Percentiles rank a stretch among this genome's conserved stretches.
These are phyloP conservation scores for Polietes domitor DNA, from an alignment of 2,888 invertebrate genomes.

Conservation along the genomic window DNA sequence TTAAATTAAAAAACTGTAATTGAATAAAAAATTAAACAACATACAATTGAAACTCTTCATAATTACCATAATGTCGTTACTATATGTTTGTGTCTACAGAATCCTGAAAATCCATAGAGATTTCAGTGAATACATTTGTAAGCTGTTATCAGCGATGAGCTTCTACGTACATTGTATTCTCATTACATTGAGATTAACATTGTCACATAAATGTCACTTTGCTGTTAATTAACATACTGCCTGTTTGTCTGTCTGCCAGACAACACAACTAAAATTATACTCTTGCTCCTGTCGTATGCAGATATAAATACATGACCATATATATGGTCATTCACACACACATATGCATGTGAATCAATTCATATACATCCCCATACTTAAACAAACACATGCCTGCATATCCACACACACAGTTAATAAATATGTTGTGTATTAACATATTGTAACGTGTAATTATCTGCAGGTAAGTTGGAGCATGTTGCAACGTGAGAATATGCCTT, in stretches of 20 bases:
- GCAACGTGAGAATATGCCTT: neutral
- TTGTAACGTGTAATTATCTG: neutral
- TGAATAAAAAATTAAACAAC: too few species aligned
- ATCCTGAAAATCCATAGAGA: too few species aligned
- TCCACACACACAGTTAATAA: too few species aligned
- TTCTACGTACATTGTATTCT: neutral
- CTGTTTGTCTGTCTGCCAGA: slow-evolving; percentile 1
- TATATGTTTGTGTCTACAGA: too few species aligned
- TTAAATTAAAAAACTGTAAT: too few species aligned
- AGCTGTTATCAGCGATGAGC: neutral
- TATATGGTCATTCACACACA: too few species aligned
- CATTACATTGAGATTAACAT: slow-evolving; percentile 8
- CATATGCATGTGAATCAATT: too few species aligned
- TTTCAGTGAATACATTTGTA: neutral
- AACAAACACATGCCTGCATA: too few species aligned
- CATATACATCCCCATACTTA: too few species aligned
- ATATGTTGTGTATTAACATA: slow-evolving; percentile 1
- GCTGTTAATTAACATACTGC: slow-evolving; percentile 9
- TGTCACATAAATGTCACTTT: slow-evolving; percentile 15
- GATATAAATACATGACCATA: neutral
- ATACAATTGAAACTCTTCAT: too few species aligned
- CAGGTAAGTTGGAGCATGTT: neutral
- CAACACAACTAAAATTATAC: neutral
- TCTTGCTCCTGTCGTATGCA: neutral
- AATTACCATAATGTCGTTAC: too few species aligned